Evolutionary conservation across 2,113 vertebrate species (phyloP).

Genomic region (Romanogobio albipinnatus): DNA sequence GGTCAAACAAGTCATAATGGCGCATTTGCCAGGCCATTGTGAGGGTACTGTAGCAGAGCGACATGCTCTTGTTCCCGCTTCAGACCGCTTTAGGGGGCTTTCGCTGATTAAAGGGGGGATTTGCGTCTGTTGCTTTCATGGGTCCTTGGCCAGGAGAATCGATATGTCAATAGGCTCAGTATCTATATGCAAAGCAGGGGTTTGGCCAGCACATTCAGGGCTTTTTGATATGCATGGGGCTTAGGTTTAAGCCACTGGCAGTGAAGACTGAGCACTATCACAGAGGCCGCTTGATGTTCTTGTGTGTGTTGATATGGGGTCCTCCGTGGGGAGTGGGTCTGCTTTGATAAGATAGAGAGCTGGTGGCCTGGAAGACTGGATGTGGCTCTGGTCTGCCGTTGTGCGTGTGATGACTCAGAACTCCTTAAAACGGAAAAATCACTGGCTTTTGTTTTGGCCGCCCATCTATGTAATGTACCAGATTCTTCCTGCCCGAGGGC

Average conservation of each 20-base stretch:
- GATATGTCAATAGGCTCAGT: constrained; percentile 49
- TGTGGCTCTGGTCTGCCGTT: constrained; percentile 7
- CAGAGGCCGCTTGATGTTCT: constrained; percentile 42
- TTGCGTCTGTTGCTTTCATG: constrained; percentile 39
- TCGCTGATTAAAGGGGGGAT: constrained; percentile 52
- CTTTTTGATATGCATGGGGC: constrained; percentile 45
- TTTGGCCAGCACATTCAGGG: constrained; percentile 36
- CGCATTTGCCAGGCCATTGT: constrained; percentile 50
- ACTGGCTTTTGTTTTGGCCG: constrained; percentile 48
- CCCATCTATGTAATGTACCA: constrained; percentile 42
- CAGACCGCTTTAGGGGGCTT: constrained; percentile 45
- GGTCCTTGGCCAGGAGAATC: constrained; percentile 41
- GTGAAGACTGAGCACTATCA: constrained; percentile 35
- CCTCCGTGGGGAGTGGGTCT: constrained; percentile 38
- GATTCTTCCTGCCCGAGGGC: constrained; percentile 44
- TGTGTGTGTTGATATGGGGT: constrained; percentile 42
- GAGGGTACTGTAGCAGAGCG: constrained; percentile 1
- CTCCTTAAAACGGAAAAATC: constrained; percentile 24
- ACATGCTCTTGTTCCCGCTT: constrained; percentile 20
- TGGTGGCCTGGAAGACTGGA: constrained; percentile 31
- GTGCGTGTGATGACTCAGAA: constrained; percentile 27
- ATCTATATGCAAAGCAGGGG: constrained; percentile 48
- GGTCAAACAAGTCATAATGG: constrained; percentile 53
- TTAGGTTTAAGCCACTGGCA: constrained; percentile 41
- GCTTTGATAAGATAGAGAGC: constrained; percentile 53